Percentiles rank a stretch among this genome's conserved stretches.
Conservation (phyloP, 2,797 vertebrate species). For the Gymnodraco acuticeps region DNA sequence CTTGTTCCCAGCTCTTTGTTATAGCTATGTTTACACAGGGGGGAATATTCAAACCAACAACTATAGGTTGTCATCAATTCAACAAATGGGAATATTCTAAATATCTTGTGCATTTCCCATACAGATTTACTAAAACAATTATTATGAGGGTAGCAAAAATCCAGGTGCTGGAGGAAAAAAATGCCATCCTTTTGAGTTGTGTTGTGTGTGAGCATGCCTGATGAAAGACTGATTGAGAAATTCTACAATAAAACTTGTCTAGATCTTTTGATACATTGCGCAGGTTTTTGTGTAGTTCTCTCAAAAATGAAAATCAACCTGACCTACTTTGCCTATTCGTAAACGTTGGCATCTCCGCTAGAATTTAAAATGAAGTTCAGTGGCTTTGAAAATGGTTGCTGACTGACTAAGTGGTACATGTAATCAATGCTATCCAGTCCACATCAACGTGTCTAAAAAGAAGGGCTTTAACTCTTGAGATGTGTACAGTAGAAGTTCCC, state of each 20-base stretch:
- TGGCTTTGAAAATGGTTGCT: slow-evolving; percentile 1
- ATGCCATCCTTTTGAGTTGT: too few relatives aligned
- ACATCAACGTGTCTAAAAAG: not conserved
- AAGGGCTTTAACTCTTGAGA: not conserved
- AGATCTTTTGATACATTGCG: too few relatives aligned
- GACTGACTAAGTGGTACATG: not conserved
- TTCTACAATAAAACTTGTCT: too few relatives aligned
- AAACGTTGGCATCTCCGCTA: not conserved
- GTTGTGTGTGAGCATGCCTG: too few relatives aligned
- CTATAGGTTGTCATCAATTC: not conserved
- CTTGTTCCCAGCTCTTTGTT: not conserved
- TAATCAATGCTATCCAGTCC: not conserved
- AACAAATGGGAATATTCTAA: not conserved
- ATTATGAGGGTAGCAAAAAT: too few relatives aligned
- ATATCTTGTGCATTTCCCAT: not conserved
- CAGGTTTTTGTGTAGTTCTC: too few relatives aligned
- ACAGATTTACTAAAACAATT: not conserved
- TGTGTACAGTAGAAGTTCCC: slow-evolving; percentile 5
- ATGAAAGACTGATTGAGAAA: too few relatives aligned
- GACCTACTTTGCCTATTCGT: not conserved
- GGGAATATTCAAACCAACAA: not conserved
- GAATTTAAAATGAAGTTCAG: not conserved
- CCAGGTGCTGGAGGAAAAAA: too few relatives aligned
- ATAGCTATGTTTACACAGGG: not conserved
- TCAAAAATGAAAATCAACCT: not conserved